Conservation (phyloP, 2,113 vertebrate species). For the Rhineura floridana region DNA sequence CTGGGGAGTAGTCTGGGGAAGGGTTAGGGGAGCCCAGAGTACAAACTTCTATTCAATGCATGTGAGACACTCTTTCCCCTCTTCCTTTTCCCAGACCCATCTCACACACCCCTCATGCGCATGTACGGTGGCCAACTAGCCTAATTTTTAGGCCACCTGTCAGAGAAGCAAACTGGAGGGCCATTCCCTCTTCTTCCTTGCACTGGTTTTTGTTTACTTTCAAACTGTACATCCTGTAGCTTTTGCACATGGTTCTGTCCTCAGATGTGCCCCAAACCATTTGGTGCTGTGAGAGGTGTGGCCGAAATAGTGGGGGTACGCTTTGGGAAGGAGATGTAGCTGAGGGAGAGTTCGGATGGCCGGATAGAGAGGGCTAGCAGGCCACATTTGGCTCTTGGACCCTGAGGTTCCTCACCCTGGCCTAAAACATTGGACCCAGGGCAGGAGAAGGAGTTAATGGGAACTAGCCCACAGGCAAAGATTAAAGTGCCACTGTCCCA, state of each 20-base stretch:
- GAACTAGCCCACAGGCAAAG: background rate
- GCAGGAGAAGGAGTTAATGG: background rate
- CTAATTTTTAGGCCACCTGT: background rate
- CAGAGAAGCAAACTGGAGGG: background rate
- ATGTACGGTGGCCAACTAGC: background rate
- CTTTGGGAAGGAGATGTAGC: too few relatives aligned
- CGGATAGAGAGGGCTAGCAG: too few relatives aligned
- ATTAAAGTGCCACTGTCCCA: background rate
- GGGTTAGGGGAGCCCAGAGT: too few relatives aligned
- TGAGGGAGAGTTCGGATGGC: too few relatives aligned
- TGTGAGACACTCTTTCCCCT: background rate
- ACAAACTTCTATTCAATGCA: background rate
- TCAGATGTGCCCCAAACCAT: background rate
- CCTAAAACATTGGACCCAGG: background rate
- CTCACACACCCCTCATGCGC: too few relatives aligned
- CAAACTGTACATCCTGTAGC: background rate
- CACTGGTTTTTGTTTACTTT: background rate
- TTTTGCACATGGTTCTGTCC: background rate
- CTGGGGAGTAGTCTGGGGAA: background rate
- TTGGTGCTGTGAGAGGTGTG: background rate
- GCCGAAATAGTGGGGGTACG: background rate
- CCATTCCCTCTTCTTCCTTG: background rate
- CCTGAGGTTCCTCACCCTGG: background rate
- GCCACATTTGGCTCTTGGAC: too few relatives aligned
- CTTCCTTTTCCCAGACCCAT: background rate